Evolutionary conservation across 2,888 invertebrate genomes (phyloP).

Genomic region (Notocelia uddmanniana): DNA sequence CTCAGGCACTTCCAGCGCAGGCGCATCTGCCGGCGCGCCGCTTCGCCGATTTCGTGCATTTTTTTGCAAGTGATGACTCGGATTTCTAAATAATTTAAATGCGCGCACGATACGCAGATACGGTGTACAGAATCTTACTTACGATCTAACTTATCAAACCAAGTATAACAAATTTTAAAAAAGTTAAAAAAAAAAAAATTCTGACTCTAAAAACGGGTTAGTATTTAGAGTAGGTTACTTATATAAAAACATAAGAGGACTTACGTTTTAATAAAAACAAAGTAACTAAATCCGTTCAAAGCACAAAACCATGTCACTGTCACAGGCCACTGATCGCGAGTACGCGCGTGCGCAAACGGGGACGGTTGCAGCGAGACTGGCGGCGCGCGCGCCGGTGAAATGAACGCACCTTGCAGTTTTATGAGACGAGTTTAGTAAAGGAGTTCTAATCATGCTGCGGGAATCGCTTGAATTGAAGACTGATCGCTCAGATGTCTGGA

Average conservation of each 20-base stretch:
- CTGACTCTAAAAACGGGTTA: not conserved
- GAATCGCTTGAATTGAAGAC: conserved; percentile 11
- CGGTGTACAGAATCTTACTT: conserved; percentile 26
- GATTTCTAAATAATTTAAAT: conserved; percentile 86
- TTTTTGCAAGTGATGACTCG: conserved; percentile 77
- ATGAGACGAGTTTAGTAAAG: conserved; percentile 34
- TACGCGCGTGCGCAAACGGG: conserved; percentile 53
- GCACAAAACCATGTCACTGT: conserved; percentile 84
- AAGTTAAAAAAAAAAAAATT: not conserved
- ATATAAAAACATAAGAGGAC: conserved; percentile 46
- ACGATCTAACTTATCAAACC: not conserved
- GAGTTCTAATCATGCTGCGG: conserved; percentile 32
- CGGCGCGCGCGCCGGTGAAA: conserved; percentile 68
- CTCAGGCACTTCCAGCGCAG: conserved; percentile 57
- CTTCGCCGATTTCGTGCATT: conserved; percentile 81
- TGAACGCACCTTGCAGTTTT: conserved; percentile 42
- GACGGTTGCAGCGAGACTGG: conserved; percentile 56
- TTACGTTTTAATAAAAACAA: conserved; percentile 72
- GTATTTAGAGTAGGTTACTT: not conserved
- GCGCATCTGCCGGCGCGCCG: conserved; percentile 61
- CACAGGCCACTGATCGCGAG: conserved; percentile 70
- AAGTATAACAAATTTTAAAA: not conserved
- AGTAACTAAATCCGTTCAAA: conserved; percentile 76
- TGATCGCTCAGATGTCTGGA: conserved; percentile 18
- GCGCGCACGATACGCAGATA: conserved; percentile 75